These are phyloP conservation scores for Ciconia boyciana DNA, from an alignment of 2,113 vertebrate species.

Conservation along the genomic window DNA sequence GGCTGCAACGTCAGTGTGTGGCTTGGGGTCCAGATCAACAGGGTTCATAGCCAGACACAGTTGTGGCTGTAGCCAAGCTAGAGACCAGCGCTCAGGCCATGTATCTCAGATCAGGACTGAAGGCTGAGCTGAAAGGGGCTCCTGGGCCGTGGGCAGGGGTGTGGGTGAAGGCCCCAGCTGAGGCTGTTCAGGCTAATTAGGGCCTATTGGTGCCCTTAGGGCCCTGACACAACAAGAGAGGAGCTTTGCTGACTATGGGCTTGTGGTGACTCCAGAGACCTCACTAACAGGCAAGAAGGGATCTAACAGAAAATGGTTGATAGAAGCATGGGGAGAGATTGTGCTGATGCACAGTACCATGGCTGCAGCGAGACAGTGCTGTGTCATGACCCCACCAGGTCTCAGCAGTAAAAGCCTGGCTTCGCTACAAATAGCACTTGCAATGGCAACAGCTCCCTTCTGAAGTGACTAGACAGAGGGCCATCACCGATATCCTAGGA, in stretches of 20 bases:
- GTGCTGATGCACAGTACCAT: not conserved
- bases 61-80: not conserved
- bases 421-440: not conserved
- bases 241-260: not conserved
- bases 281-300: not conserved
- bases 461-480: not conserved
- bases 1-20: rapidly evolving
- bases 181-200: not conserved
- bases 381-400: not conserved
- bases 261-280: not conserved
- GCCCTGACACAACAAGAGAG: not conserved
- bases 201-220: not conserved
- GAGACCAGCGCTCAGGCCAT: rapidly evolving
- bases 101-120: not conserved
- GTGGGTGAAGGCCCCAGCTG: not conserved
- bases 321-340: rapidly evolving
- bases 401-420: not conserved
- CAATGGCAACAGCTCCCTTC: not conserved
- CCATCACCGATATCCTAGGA: not conserved
- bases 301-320: not conserved
- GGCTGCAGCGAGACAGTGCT: not conserved
- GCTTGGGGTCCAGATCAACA: not conserved
- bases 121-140: not conserved
- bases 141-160: not conserved
- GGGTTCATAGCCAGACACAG: not conserved